Conservation (phyloP, 2,113 vertebrate genomes). For the Melanotaenia duboulayi region DNA sequence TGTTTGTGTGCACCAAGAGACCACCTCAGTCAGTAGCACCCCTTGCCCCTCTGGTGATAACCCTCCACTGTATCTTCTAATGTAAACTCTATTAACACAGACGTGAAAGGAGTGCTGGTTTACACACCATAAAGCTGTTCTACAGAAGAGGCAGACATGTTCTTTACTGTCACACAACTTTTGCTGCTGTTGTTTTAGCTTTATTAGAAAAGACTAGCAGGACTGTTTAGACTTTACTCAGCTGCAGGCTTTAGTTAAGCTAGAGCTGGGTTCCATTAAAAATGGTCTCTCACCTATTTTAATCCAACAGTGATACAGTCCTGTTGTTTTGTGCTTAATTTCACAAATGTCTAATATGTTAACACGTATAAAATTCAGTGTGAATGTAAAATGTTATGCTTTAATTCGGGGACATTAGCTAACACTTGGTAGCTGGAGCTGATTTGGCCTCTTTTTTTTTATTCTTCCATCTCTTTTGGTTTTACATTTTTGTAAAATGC, state of each 20-base stretch:
- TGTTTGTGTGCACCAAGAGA: slow-evolving; percentile 43
- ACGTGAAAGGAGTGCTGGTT: slow-evolving; percentile 67
- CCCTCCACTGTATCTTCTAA: slow-evolving; percentile 59
- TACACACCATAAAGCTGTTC: slow-evolving; percentile 60
- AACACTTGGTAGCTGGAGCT: not conserved
- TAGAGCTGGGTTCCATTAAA: not conserved
- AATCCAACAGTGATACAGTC: not conserved
- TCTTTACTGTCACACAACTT: slow-evolving; percentile 35
- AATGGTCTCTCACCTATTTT: not conserved
- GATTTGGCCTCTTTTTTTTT: too few relatives aligned
- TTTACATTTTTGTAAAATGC: too few relatives aligned
- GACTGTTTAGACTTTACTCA: slow-evolving; percentile 36
- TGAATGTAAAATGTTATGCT: not conserved
- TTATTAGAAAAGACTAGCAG: slow-evolving; percentile 15
- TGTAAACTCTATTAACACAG: slow-evolving; percentile 70
- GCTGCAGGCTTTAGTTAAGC: slow-evolving; percentile 27
- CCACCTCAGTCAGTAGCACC: slow-evolving; percentile 43
- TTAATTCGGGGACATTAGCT: not conserved
- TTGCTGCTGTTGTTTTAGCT: slow-evolving; percentile 50
- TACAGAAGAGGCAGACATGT: slow-evolving; percentile 37
- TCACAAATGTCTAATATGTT: not conserved
- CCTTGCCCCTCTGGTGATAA: slow-evolving; percentile 51
- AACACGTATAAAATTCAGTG: not conserved
- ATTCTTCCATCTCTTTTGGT: too few relatives aligned
- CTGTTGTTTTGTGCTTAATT: not conserved